These are phyloP conservation scores for Xanthorhoe designata DNA, from an alignment of 2,888 invertebrate species.

Conservation along the genomic window DNA sequence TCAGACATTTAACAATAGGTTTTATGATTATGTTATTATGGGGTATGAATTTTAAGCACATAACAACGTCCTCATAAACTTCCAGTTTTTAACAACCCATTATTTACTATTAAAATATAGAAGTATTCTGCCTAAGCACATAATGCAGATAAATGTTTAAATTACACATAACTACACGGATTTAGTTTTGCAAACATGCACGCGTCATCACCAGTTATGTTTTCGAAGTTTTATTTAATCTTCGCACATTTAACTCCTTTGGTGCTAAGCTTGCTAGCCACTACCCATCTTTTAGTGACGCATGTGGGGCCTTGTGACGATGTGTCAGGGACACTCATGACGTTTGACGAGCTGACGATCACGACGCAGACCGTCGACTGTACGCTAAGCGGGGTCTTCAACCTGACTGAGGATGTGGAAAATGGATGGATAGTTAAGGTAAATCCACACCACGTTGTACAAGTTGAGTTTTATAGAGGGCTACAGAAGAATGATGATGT, in stretches of 20 bases:
- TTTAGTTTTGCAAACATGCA: not conserved
- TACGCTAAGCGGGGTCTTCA: slow-evolving; percentile 56
- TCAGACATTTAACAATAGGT: not conserved
- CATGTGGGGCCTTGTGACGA: slow-evolving; percentile 40
- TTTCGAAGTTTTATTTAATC: not conserved
- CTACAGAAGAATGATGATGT: too few relatives aligned
- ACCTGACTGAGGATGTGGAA: slow-evolving; percentile 55
- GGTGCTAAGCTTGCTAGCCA: slow-evolving; percentile 39
- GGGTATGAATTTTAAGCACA: not conserved
- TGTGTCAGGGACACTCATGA: slow-evolving; percentile 30
- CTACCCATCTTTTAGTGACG: slow-evolving; percentile 57
- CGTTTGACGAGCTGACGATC: slow-evolving; percentile 58
- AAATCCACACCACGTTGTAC: not conserved
- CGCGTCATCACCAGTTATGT: not conserved
- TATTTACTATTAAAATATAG: too few relatives aligned
- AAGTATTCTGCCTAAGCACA: not conserved
- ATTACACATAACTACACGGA: not conserved
- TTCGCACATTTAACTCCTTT: not conserved
- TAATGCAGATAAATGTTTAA: not conserved
- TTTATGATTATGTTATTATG: not conserved
- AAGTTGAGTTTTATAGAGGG: too few relatives aligned
- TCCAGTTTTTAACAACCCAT: not conserved
- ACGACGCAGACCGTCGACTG: slow-evolving; percentile 54
- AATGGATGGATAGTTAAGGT: slow-evolving; percentile 67
- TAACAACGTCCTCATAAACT: not conserved